Base-by-base conservation (phyloP, 1,140 invertebrate genomes). In the Halyomorpha halys region DNA sequence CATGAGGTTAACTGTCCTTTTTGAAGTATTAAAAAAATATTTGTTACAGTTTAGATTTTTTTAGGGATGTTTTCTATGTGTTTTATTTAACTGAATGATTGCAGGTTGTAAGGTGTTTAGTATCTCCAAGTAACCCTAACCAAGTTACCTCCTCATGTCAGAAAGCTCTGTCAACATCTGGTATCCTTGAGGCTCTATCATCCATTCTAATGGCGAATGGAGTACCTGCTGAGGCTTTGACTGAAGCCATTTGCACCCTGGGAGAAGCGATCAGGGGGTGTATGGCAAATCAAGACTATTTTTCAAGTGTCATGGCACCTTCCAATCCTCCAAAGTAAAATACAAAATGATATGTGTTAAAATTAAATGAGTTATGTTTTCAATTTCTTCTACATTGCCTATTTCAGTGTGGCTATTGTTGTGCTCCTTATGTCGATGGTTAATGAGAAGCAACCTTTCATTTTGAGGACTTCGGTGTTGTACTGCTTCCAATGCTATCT, bases 361-460 rank as follows among this genome's bases (percentile, higher is more conserved):
- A 11, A 39, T 1, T 39, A 13, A 21, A 49, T 18, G 6, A 49
- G 16, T 19, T 11, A 6, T 49, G 47, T 11, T 49, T 8, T n/a
- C 13, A 60, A 62, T 13, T 65, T 21, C 63, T 47, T 19, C n/a
- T 49, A 61, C 30, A 49, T 67, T 59, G 44, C 70, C 70, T 68
- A 34, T 74, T 75, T 44, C 68, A 87, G 86, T 59, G 90, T 96
- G 1, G 93, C 91, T 0, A 87, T 99, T 56, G 88, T 98, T 0
- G 89, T 98, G 49, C 77, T 99, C 11, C 75, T 99, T 14, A 94
- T 98, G 89, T 97, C 94, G 0, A 98, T 99, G 94, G 92, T 98
- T 3, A 97, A 97, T 75, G 96, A 99, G 71, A 97, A 97, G 73
- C 97, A 99, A 74, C 88, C 93, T 15, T 91, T 98, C 73, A 76